Base-by-base conservation (phyloP, 2,797 vertebrate species). In the Cossypha niveicapilla region DNA sequence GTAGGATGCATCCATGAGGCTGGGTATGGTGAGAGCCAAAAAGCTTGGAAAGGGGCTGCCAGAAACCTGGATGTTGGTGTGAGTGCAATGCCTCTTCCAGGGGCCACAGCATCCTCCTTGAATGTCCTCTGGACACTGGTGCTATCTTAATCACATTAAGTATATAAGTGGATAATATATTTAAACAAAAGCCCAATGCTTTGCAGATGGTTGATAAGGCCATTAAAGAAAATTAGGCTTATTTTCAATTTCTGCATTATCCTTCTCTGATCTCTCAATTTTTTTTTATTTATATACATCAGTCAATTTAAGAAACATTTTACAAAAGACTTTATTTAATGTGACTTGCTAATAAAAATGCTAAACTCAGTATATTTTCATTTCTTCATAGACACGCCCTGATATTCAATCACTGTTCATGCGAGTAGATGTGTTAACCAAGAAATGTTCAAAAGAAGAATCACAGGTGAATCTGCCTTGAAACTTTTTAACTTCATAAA, bases 321-420 rank as follows among this genome's bases (percentile, higher is more conserved):
- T 48, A 45, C 2, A 28, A 88, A 92, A 73, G 32, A 19, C 5
- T 92, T 81, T 73, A 48, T 73, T 70, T 90, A 60, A 32, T 51
- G 6, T 32, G 30, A 18, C 27, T 74, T 86, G 45, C 17, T 83
- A 77, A 30, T 72, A 51, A 44, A 70, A 80, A n/a, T 72, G 8
- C 34, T 95, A 80, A 92, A 67, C 47, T 67, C 50, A 37, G 4
- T 84, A 34, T 91, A 23, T 77, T 76, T 91, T 87, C 67, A 71
- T 96, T 93, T 96, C 80, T 97, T 94, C 54, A 39, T 96, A 99
- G 99, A 98, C 98, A 72, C 98, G 97, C 96, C 71, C 98, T 18
- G 98, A 98, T 70, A 98, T 99, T 95, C 99, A 99, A 83, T 97
- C 98, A 7, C 96, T 99, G 76, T 99, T 99, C 96, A 96, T 98